A percentile compares a stretch with the other conserved stretches of the same genome.
phyloP scores from a whole-genome alignment of 2,797 vertebrate genomes.

The Masticophis lateralis region DNA sequence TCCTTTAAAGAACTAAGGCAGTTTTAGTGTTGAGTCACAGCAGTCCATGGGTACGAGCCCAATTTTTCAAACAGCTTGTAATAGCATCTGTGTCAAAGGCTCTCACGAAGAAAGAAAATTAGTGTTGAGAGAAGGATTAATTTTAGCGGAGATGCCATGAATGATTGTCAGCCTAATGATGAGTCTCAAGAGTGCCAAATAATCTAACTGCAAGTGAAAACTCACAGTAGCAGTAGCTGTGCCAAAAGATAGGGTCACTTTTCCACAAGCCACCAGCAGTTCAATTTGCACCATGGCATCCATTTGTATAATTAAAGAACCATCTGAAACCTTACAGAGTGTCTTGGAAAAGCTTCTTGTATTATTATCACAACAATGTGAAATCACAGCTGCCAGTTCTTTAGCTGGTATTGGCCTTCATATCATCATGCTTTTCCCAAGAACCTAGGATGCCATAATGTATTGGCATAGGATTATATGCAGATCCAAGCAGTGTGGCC shows the following conservation, averaged over 20 bases:
- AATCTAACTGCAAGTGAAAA: not conserved
- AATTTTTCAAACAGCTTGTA: not conserved
- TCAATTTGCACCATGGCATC: not conserved
- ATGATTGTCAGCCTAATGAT: conserved; percentile 5
- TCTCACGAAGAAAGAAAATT: not conserved
- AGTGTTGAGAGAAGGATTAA: not conserved
- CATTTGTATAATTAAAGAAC: conserved; percentile 8
- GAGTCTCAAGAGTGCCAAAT: not conserved
- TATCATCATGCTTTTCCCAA: not conserved
- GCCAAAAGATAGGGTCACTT: not conserved
- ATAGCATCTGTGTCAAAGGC: not conserved
- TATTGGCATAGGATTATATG: not conserved
- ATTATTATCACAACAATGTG: not conserved
- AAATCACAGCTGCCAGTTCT: not conserved
- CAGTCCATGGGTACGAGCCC: not conserved
- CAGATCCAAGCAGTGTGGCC: not conserved
- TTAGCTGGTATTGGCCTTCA: not conserved
- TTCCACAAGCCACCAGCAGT: not conserved
- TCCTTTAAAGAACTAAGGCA: not conserved
- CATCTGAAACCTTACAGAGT: not conserved
- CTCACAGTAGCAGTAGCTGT: not conserved
- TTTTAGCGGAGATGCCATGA: conserved; percentile 5
- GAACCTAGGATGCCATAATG: not conserved
- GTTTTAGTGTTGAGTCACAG: not conserved
- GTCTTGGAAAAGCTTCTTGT: not conserved